phyloP scores from a whole-genome alignment of 1,140 invertebrate species.

The Choristoneura fumiferana region DNA sequence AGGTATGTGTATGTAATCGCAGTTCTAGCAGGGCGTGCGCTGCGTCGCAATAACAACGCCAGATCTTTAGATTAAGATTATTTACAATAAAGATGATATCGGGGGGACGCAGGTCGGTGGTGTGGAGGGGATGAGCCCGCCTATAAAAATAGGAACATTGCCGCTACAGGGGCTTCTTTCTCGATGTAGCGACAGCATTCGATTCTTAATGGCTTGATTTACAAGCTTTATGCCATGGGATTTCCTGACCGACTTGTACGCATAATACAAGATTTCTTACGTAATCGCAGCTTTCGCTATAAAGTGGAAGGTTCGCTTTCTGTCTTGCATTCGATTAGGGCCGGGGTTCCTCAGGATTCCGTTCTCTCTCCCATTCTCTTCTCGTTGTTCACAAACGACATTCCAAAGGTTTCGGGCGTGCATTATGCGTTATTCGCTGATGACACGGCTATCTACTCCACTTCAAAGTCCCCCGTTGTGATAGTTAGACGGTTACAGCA shows the following conservation, averaged over 20 bases:
- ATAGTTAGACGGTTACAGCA: conserved; percentile 26
- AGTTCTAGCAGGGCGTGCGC: too few species aligned
- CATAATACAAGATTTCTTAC: conserved; percentile 9
- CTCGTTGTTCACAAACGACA: background rate
- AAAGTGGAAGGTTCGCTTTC: conserved; percentile 14
- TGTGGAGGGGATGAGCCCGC: too few species aligned
- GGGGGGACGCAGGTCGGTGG: too few species aligned
- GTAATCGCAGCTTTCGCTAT: background rate
- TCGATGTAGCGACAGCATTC: conserved; percentile 28
- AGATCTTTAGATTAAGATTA: too few species aligned
- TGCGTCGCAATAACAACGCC: too few species aligned
- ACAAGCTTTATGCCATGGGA: conserved; percentile 18
- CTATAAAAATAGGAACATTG: too few species aligned
- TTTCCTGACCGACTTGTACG: conserved; percentile 17
- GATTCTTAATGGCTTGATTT: conserved; percentile 27
- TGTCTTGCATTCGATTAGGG: background rate
- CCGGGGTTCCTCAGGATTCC: conserved; percentile 23
- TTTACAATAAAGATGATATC: too few species aligned
- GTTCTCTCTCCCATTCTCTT: conserved; percentile 11
- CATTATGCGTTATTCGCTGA: conserved; percentile 33
- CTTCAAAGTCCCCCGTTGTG: background rate
- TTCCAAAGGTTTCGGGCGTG: background rate
- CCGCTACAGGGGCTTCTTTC: conserved; percentile 21
- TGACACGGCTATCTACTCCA: conserved; percentile 32
- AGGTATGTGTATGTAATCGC: too few species aligned